Evolutionary conservation across 2,888 invertebrate species (phyloP), one percentile per base, ranked within the genome.

Genomic region (Ochropleura leucogaster): DNA sequence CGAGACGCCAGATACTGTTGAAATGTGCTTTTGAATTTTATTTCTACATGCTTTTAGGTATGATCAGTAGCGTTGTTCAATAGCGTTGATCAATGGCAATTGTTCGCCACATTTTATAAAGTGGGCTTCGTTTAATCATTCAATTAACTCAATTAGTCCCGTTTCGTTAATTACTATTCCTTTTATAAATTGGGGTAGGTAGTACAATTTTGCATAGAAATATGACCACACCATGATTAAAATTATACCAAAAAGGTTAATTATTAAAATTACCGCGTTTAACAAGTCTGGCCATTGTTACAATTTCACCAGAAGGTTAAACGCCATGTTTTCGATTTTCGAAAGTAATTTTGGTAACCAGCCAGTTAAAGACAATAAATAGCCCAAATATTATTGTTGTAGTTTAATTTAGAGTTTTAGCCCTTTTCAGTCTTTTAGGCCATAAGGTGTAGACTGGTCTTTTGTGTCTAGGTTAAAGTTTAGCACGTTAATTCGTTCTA

Each of bases 401-500:
- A 18, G 18, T 68, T 72, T 60, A 72, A 75, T 76, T 68, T 69
- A 20, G 60, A 72, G 59, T 80, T 72, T 72, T 49, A 42, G 30
- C n/a, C 46, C 46, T 57, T 30, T 49, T 30, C 70, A 72, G 64
- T 65, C 70, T 53, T 79, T 77, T 75, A 74, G 79, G 80, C 90
- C 93, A 92, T 93, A 94, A 89, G 93, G 93, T 85, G 91, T 86
- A 69, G 86, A 88, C 90, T 90, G 90, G 87, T 85, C 70, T 71
- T 89, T 90, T 93, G 92, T 92, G 84, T 69, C 82, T 82, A 82
- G 75, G 40, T 80, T 86, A 85, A 90, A 85, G 87, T 83, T 87
- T 79, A 82, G 88, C 89, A 89, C 85, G 89, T 88, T 91, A 90
- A 92, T 91, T 89, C 85, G 83, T 82, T 85, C 83, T 79, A 80